Evolutionary conservation across 2,888 invertebrate genomes (phyloP), one percentile per base, ranked within the genome.

Genomic region (Laothoe populi): DNA sequence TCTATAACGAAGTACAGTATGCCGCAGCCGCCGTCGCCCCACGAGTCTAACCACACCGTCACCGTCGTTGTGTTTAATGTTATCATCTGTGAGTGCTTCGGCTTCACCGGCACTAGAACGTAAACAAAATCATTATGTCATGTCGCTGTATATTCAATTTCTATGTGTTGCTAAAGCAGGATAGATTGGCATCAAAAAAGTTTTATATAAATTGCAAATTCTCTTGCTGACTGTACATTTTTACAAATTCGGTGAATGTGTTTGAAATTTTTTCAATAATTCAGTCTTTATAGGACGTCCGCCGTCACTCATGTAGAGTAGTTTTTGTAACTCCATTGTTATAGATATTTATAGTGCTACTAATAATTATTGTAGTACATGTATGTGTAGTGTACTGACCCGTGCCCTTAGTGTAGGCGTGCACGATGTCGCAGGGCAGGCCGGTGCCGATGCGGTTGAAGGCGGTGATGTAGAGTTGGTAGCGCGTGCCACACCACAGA

Each of bases 381-480:
- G n/a, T 24, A 19, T 0, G 38, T 35, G 2, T 13, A 26, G 49
- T n/a, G 4, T 53, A 70, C 85, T 83, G 70, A 95, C 95, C 95
- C 73, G 96, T 96, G 63, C 97, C 97, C 83, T 96, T 96, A 1
- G 97, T 97, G 71, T 95, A 96, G 0, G 97, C 96, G 72, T 97
- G 96, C 44, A 97, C 96, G 68, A 97, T 97, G 79, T 97, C 97
- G 79, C 98, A 97, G 0, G 97, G 97, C 63, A 97, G 90, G 0
- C 98, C 98, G 46, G 97, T 97, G 10, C 97, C 98, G 68, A 98
- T 98, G 75, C 97, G 95, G 87, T 98, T 97, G 82, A 96, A 97
- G n/a, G 97, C 97, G 0, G 97, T 97, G 66, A 98, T 96, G 84
- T 97, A 98, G 64, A 98, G 94, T 78, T 97, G 96, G 85, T 98